phyloP scores from a whole-genome alignment of 2,797 vertebrate genomes.

The Tenualosa ilisha region DNA sequence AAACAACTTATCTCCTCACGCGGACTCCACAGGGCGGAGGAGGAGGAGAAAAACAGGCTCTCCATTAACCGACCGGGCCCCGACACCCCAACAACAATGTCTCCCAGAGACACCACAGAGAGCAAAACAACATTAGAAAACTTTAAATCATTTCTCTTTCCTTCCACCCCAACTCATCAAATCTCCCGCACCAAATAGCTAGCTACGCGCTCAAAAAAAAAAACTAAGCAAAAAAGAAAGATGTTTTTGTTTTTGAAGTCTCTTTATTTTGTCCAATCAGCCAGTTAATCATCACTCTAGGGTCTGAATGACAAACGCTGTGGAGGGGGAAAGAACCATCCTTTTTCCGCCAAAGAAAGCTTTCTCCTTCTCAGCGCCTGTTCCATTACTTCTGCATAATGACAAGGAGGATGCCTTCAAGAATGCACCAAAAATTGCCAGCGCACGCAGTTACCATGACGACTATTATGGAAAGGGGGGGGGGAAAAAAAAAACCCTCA shows the following conservation, averaged over 20 bases:
- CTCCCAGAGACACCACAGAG: neutral
- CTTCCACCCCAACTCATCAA: neutral
- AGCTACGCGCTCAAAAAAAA: neutral
- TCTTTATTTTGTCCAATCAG: neutral
- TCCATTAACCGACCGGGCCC: neutral
- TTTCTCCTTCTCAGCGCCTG: neutral
- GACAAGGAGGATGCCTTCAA: neutral
- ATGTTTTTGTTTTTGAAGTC: neutral
- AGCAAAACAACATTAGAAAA: neutral
- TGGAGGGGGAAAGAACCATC: neutral
- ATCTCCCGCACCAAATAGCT: neutral
- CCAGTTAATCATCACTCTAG: neutral
- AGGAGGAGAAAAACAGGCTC: constrained; percentile 19
- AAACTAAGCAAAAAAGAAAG: neutral
- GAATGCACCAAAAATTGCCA: constrained; percentile 8
- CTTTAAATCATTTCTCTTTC: neutral
- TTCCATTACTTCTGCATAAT: neutral
- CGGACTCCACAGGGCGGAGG: constrained; percentile 35
- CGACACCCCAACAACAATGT: neutral
- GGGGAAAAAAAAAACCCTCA: neutral
- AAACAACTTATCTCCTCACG: constrained; percentile 49
- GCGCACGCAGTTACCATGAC: neutral
- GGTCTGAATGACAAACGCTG: neutral
- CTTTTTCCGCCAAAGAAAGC: neutral
- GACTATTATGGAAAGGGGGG: neutral